phyloP scores from a whole-genome alignment of 1,140 invertebrate species.

The Magallana angulata region DNA sequence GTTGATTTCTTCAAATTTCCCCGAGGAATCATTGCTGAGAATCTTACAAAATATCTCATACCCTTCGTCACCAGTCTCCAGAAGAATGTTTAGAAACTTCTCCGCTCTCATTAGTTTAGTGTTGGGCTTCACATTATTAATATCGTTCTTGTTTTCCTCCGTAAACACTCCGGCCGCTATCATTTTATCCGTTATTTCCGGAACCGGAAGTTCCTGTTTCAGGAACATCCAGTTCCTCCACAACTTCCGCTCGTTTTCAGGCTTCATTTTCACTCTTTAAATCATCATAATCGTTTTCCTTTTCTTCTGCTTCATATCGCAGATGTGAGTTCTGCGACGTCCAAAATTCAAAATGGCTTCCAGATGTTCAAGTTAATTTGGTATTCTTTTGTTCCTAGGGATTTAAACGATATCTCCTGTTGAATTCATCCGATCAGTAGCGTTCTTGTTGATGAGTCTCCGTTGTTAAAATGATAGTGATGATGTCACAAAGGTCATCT shows the following conservation, averaged over 20 bases:
- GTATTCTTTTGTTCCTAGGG: neutral
- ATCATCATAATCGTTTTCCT: neutral
- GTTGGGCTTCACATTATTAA: slow-evolving; percentile 48
- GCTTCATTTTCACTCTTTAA: neutral
- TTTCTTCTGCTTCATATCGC: neutral
- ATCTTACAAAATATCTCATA: slow-evolving; percentile 54
- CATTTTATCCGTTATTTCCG: slow-evolving; percentile 45
- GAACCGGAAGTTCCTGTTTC: slow-evolving; percentile 56
- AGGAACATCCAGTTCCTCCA: slow-evolving; percentile 57
- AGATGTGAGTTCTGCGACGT: slow-evolving; percentile 11
- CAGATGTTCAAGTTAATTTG: neutral
- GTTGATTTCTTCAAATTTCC: slow-evolving; percentile 50
- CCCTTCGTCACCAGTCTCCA: slow-evolving; percentile 54
- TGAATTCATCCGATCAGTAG: neutral
- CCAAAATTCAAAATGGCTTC: slow-evolving; percentile 28
- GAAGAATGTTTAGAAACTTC: slow-evolving; percentile 52
- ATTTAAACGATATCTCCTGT: slow-evolving; percentile 13
- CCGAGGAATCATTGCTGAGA: slow-evolving; percentile 48
- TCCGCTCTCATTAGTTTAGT: slow-evolving; percentile 55
- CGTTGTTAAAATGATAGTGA: neutral
- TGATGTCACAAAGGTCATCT: neutral
- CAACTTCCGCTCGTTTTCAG: slow-evolving; percentile 50
- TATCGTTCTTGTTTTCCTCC: slow-evolving; percentile 45
- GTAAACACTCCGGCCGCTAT: slow-evolving; percentile 47
- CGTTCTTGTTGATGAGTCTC: neutral